These are phyloP conservation scores for Cephalotes varians DNA, from an alignment of 2,888 invertebrate genomes.

Conservation along the genomic window DNA sequence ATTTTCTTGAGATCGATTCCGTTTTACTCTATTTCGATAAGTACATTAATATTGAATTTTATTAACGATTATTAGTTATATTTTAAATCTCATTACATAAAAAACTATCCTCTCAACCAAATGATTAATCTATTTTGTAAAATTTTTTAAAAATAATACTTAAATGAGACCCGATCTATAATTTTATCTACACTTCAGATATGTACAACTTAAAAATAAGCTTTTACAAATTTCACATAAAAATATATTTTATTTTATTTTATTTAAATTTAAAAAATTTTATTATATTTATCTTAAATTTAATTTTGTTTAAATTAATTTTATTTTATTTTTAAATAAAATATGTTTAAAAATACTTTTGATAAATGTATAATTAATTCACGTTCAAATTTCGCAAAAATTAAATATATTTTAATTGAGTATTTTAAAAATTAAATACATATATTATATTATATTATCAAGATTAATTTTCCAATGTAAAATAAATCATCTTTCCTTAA, in stretches of 20 bases:
- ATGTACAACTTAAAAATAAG: background rate
- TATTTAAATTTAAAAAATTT: background rate
- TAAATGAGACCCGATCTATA: background rate
- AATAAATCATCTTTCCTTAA: background rate
- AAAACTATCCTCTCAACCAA: background rate
- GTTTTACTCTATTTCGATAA: background rate
- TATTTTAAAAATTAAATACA: background rate
- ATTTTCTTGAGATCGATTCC: background rate
- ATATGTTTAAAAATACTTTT: background rate
- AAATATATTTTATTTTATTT: background rate
- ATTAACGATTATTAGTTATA: background rate
- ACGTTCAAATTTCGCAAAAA: background rate
- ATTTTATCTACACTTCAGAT: background rate
- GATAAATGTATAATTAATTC: background rate
- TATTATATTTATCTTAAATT: background rate
- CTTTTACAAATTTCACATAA: background rate
- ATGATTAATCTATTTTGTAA: background rate
- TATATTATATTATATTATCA: background rate
- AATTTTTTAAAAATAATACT: slow-evolving; percentile 1
- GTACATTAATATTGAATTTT: background rate
- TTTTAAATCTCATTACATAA: background rate
- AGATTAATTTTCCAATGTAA: background rate
- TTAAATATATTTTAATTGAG: background rate
- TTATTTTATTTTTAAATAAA: background rate
- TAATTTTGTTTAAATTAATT: background rate